phyloP scores from a whole-genome alignment of 2,113 vertebrate genomes.

The Myiozetetes cayanensis region DNA sequence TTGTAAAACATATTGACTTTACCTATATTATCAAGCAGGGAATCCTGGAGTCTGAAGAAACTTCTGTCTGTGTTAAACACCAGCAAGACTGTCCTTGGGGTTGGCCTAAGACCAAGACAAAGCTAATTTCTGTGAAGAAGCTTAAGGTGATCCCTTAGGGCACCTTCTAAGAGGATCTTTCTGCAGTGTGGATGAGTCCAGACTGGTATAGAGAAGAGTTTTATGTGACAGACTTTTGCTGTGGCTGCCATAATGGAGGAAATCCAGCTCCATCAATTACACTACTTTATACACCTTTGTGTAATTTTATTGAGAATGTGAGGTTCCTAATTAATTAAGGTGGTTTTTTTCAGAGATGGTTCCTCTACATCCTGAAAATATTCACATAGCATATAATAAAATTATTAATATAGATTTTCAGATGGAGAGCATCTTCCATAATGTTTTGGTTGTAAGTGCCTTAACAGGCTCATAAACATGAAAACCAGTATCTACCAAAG shows the following conservation, averaged over 20 bases:
- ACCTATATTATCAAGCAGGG: neutral
- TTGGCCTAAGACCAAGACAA: neutral
- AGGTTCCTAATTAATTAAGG: neutral
- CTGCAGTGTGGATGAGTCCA: neutral
- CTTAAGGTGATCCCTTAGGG: neutral
- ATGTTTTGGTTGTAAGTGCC: neutral
- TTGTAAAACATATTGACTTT: neutral
- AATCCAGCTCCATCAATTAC: neutral
- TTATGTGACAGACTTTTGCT: neutral
- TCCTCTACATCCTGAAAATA: neutral
- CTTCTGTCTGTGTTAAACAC: neutral
- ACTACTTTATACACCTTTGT: neutral
- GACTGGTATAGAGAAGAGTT: neutral
- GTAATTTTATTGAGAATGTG: neutral
- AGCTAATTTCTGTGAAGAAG: neutral
- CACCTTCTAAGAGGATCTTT: neutral
- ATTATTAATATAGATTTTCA: neutral
- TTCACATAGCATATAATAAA: neutral
- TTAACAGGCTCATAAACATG: neutral
- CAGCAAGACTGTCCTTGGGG: neutral
- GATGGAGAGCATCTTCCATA: neutral
- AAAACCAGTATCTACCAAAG: neutral
- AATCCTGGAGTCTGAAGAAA: neutral
- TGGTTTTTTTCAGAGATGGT: rapidly evolving
- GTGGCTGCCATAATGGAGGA: neutral